phyloP scores from a whole-genome alignment of 2,797 vertebrate genomes.

The Florisuga fusca region DNA sequence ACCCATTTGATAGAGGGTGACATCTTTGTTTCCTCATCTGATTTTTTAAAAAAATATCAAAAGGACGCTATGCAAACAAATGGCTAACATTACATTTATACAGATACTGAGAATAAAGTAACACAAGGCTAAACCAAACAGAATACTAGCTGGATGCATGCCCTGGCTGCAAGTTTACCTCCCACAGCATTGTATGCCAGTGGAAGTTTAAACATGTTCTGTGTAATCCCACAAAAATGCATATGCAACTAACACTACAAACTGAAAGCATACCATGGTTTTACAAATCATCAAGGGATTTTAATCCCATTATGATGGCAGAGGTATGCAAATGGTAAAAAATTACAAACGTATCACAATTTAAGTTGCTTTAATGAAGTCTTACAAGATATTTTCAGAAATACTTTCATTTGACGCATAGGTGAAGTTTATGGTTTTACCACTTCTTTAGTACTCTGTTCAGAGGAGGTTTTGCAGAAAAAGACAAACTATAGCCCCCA shows the following conservation, averaged over 20 bases:
- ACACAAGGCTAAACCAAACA: neutral
- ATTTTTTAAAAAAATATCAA: neutral
- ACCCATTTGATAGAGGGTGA: neutral
- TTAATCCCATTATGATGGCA: neutral
- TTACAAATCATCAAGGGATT: slow-evolving; percentile 28
- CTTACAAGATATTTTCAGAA: neutral
- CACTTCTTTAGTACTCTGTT: neutral
- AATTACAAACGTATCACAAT: neutral
- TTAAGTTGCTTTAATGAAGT: neutral
- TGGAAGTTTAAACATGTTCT: slow-evolving; percentile 23
- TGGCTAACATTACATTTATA: neutral
- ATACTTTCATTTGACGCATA: neutral
- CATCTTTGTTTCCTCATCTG: neutral
- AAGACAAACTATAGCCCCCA: neutral
- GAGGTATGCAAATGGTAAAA: neutral
- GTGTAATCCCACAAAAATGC: neutral
- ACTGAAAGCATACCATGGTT: slow-evolving; percentile 11
- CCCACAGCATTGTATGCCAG: slow-evolving; percentile 8
- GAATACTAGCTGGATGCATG: neutral
- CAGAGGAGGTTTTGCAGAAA: neutral
- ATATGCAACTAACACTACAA: neutral
- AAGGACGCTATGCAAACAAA: neutral
- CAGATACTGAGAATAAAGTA: neutral
- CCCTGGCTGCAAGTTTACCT: neutral
- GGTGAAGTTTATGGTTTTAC: neutral